phyloP scores from a whole-genome alignment of 2,797 vertebrate genomes.

The Urosaurus nigricauda region DNA sequence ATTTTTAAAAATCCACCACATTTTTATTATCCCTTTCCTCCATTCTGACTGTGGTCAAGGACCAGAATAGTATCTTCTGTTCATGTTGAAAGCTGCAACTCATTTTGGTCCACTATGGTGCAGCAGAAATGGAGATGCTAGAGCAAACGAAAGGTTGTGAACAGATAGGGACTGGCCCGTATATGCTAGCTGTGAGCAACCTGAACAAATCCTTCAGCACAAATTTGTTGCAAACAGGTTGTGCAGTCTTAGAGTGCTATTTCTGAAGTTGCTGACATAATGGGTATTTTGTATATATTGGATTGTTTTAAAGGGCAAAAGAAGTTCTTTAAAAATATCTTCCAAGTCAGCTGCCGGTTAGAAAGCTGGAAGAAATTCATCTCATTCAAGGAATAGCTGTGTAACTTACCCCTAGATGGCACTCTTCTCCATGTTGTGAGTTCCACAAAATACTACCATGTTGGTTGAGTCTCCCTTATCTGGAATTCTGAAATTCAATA shows the following conservation, averaged over 20 bases:
- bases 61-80: neutral
- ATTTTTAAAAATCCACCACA: neutral
- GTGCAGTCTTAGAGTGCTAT: neutral
- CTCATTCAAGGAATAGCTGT: neutral
- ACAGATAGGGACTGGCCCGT: no score
- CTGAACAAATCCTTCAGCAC: neutral
- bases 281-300: neutral
- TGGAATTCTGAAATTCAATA: no score
- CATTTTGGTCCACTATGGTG: neutral
- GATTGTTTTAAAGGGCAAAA: neutral
- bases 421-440: conserved; percentile 37
- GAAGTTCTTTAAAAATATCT: neutral
- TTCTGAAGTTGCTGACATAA: neutral
- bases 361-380: neutral
- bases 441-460: neutral
- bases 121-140: neutral
- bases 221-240: neutral
- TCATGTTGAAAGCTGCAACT: neutral
- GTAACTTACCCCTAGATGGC: conserved; percentile 62
- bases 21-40: neutral
- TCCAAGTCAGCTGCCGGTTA: accelerated
- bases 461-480: no score
- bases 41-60: neutral
- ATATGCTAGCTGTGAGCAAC: neutral
- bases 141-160: no score